Conservation (phyloP, 2,888 invertebrate genomes). For the Helicoverpa assulta region DNA sequence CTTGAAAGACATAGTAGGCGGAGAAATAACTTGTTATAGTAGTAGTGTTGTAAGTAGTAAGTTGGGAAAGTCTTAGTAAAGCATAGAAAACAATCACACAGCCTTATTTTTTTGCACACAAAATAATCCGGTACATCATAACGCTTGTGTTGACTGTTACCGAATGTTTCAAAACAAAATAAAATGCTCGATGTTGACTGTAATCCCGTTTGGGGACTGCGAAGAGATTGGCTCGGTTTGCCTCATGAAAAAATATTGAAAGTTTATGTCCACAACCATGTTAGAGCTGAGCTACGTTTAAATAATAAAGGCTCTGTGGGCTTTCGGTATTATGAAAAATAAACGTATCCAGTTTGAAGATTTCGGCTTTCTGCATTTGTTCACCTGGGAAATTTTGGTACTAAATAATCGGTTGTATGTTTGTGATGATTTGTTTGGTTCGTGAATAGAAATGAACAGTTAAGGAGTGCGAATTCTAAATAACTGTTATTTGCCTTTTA, state of each 20-base stretch:
- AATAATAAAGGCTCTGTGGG: constrained; percentile 48
- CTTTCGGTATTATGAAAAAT: constrained; percentile 12
- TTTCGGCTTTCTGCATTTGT: constrained; percentile 2
- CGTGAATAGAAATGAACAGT: too few relatives aligned
- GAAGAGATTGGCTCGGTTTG: constrained; percentile 60
- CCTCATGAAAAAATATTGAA: constrained; percentile 66
- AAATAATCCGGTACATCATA: constrained; percentile 24
- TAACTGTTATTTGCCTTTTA: too few relatives aligned
- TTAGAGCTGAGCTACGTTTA: constrained; percentile 44
- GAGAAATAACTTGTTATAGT: too few relatives aligned
- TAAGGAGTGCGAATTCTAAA: too few relatives aligned
- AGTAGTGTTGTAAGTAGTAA: too few relatives aligned
- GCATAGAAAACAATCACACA: too few relatives aligned
- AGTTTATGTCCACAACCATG: constrained; percentile 55
- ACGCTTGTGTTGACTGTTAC: constrained; percentile 47
- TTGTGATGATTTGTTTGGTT: too few relatives aligned
- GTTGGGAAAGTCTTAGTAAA: too few relatives aligned
- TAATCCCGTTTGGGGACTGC: constrained; percentile 56
- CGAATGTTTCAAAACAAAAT: constrained; percentile 57
- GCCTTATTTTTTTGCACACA: neutral
- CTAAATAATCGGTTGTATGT: neutral
- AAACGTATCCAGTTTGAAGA: too few relatives aligned
- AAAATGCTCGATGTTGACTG: constrained; percentile 50
- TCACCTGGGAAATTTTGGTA: neutral
- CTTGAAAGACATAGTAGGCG: too few relatives aligned